phyloP scores from a whole-genome alignment of 2,113 vertebrate genomes.

The Typhlomys cinereus region DNA sequence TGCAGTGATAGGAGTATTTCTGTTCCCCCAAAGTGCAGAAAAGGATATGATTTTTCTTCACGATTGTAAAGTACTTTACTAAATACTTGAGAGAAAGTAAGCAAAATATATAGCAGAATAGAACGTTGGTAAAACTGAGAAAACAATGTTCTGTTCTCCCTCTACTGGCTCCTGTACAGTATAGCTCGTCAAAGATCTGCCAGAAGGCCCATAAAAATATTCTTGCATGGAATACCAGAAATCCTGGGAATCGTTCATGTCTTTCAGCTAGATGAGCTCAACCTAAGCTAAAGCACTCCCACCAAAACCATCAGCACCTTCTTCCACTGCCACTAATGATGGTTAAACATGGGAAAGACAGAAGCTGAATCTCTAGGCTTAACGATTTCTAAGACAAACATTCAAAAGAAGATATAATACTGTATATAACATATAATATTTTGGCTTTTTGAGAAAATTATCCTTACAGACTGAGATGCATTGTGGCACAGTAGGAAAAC shows the following conservation, averaged over 20 bases:
- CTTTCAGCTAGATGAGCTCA: background rate
- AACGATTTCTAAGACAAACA: constrained; percentile 5
- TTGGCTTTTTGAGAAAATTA: constrained; percentile 37
- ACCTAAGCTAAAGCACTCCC: background rate
- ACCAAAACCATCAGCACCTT: background rate
- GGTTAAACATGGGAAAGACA: background rate
- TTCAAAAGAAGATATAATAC: background rate
- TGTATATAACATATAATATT: background rate
- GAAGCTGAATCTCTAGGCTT: background rate
- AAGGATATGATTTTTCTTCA: background rate
- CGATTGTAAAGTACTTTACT: background rate
- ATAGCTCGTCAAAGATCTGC: constrained; percentile 11
- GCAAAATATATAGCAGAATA: background rate
- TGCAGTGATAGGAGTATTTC: background rate
- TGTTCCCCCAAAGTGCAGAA: background rate
- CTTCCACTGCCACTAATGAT: background rate
- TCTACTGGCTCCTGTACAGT: constrained; percentile 68
- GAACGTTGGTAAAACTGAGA: background rate
- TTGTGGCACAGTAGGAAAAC: background rate
- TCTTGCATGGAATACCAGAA: background rate
- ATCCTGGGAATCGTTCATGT: background rate
- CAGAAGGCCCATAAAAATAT: background rate
- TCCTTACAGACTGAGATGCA: background rate
- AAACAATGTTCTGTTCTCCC: constrained; percentile 66
- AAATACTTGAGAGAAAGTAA: background rate